Percentiles rank a stretch among this genome's conserved stretches.
These are phyloP conservation scores for Ceriagrion tenellum DNA, from an alignment of 2,888 invertebrate genomes.

Conservation along the genomic window DNA sequence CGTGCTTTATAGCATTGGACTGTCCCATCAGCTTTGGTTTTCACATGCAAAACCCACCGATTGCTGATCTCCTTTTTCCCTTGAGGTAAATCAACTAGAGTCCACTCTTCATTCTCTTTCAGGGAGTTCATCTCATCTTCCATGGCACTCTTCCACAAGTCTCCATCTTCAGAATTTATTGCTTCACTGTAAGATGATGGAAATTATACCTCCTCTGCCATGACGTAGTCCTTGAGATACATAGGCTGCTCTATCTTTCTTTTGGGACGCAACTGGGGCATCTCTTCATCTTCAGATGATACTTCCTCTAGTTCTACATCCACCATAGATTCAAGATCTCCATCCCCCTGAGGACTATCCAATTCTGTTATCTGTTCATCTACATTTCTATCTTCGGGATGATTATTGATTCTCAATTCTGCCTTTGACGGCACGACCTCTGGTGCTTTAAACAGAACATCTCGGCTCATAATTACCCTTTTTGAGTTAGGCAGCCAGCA, in stretches of 20 bases:
- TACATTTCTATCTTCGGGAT: neutral
- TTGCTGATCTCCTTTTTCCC: neutral
- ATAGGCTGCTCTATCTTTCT: neutral
- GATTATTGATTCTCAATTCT: neutral
- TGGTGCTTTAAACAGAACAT: no score
- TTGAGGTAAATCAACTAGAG: constrained; percentile 11
- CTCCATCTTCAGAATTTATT: neutral
- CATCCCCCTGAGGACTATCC: no score
- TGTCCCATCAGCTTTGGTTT: neutral
- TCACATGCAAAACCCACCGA: neutral
- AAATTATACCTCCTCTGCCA: neutral
- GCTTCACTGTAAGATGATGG: neutral
- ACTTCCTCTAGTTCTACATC: no score
- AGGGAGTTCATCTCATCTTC: no score
- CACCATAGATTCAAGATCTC: no score
- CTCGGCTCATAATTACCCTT: no score
- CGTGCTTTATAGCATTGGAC: constrained; percentile 15
- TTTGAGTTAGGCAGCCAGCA: no score
- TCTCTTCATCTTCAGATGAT: neutral
- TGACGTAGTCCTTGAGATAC: no score
- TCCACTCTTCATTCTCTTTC: constrained; percentile 25
- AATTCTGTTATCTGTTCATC: no score
- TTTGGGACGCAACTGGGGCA: no score
- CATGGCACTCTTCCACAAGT: neutral
- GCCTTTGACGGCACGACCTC: no score